Conservation (phyloP, 2,797 vertebrate species). For the Acipenser transmontanus region DNA sequence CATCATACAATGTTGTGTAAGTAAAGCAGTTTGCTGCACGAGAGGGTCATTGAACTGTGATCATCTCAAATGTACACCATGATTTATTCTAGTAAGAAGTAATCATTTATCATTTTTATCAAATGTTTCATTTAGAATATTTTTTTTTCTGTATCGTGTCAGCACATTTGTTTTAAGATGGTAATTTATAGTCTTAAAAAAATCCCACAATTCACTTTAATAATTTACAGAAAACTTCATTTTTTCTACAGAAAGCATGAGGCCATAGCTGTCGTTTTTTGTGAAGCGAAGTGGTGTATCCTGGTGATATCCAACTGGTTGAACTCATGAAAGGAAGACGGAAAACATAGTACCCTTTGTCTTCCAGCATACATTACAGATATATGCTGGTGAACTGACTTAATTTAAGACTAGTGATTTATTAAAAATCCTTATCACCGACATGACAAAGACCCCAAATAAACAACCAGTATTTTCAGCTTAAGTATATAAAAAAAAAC, state of each 20-base stretch:
- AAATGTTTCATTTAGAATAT: slow-evolving; percentile 47
- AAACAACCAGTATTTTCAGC: neutral
- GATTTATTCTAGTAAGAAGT: slow-evolving; percentile 45
- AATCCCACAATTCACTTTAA: slow-evolving; percentile 42
- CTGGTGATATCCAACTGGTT: slow-evolving; percentile 62
- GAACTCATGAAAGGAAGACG: slow-evolving; percentile 20
- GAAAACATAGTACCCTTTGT: slow-evolving; percentile 10
- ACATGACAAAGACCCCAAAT: neutral
- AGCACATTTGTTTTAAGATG: slow-evolving; percentile 51
- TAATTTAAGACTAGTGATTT: neutral
- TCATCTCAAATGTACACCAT: slow-evolving; percentile 53
- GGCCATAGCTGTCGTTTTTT: slow-evolving; percentile 50
- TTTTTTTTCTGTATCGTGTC: slow-evolving; percentile 56
- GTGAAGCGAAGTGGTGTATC: slow-evolving; percentile 27
- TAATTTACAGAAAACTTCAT: slow-evolving; percentile 49
- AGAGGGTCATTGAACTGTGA: slow-evolving; percentile 58
- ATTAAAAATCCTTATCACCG: neutral
- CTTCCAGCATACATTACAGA: slow-evolving; percentile 22
- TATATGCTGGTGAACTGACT: slow-evolving; percentile 38
- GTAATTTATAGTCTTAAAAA: slow-evolving; percentile 47
- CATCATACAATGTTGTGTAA: slow-evolving; percentile 23
- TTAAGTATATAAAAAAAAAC: slow-evolving; percentile 5
- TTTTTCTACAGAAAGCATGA: slow-evolving; percentile 57
- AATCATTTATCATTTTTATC: slow-evolving; percentile 40
- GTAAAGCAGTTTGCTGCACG: slow-evolving; percentile 21